phyloP scores from a whole-genome alignment of 2,113 vertebrate genomes.

The Phalacrocorax carbo region DNA sequence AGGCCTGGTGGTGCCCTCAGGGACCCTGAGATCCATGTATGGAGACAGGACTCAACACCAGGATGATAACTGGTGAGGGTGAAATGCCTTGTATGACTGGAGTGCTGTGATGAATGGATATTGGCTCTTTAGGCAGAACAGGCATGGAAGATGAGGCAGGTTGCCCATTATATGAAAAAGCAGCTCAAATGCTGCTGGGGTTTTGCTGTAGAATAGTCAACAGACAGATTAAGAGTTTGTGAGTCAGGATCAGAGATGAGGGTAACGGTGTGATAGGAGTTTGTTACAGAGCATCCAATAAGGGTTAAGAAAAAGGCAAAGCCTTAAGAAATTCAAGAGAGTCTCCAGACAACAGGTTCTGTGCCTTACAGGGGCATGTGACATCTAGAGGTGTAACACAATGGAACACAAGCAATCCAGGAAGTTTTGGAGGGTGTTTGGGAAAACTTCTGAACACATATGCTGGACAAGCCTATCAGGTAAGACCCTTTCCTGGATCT shows the following conservation, averaged over 20 bases:
- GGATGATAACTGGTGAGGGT: not conserved
- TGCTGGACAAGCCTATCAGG: not conserved
- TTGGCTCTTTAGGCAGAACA: not conserved
- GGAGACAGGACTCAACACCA: not conserved
- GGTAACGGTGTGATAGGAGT: not conserved
- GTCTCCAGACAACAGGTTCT: not conserved
- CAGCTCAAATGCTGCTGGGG: not conserved
- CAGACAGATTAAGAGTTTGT: not conserved
- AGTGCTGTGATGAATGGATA: too few relatives aligned
- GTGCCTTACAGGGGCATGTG: not conserved
- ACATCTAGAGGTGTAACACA: not conserved
- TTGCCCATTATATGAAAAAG: not conserved
- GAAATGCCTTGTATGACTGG: not conserved
- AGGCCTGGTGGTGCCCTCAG: not conserved
- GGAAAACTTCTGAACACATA: not conserved
- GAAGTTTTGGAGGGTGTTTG: not conserved
- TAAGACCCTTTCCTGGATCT: not conserved
- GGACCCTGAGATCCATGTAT: not conserved
- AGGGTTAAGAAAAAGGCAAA: not conserved
- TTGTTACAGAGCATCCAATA: not conserved
- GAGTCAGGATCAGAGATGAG: not conserved
- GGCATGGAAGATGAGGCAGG: not conserved
- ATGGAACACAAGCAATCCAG: not conserved
- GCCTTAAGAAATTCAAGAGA: not conserved
- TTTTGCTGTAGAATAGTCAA: not conserved